Evolutionary conservation across 2,888 invertebrate genomes (phyloP), one percentile per base, ranked within the genome.

Genomic region (Pachymerium ferrugineum): DNA sequence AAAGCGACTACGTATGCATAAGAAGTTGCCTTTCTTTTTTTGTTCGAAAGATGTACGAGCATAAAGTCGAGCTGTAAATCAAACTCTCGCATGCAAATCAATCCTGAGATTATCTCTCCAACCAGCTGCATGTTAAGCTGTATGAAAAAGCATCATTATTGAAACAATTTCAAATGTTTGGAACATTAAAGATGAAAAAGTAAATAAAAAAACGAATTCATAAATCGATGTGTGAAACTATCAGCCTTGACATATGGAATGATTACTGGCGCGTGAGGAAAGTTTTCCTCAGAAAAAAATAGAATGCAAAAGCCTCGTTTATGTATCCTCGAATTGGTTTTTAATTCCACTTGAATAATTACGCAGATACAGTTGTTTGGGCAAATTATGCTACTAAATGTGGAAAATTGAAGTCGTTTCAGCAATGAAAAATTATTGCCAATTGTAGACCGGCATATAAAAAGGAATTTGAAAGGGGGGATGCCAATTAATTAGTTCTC

Each of bases 381-480:
- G n/a, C n/a, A n/a, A n/a, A n/a, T n/a, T n/a, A n/a, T n/a, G n/a
- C n/a, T n/a, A n/a, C n/a, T 8, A 8, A 38, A 38, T n/a, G 16
- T 16, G 16, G 38, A 62, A 62, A n/a, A 12, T 62, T n/a, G 12
- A 62, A 62, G 62, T 62, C 62, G 28, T 62, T 62, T 62, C n/a
- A 62, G 62, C 62, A 28, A 62, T 62, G 62, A 62, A 62, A 62
- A 62, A 62, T 62, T 62, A 62, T 62, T 62, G 62, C 62, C 28
- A 62, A 62, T 62, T 62, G 62, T 62, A 62, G 47, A 62, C 62
- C n/a, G 62, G 62, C n/a, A 12, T 62, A n/a, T 1, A 62, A 62
- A 62, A 62, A 62, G 25, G 62, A 62, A 62, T 25, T 62, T 62
- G 62, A 62, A 62, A n/a, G n/a, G 25, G 14, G 28, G 28, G 28